phyloP scores from a whole-genome alignment of 2,797 vertebrate species.

The Paratrypauchen microcephalus region DNA sequence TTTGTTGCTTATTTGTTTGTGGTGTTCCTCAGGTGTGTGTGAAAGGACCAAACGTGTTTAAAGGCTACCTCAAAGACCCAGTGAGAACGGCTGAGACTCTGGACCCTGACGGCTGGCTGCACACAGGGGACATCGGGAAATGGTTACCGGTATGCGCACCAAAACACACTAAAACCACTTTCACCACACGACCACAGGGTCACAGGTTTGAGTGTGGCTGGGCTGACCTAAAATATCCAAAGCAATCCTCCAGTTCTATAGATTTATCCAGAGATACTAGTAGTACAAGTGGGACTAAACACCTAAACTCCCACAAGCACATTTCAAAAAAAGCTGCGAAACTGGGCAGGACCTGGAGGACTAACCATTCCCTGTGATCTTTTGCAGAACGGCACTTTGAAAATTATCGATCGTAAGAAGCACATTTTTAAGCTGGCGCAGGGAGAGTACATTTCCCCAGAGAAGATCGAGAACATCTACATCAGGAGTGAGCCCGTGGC shows the following conservation, averaged over 20 bases:
- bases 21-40: conserved; percentile 86
- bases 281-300: too few relatives aligned
- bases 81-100: conserved; percentile 88
- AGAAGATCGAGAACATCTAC: conserved; percentile 99
- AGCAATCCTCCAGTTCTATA: too few relatives aligned
- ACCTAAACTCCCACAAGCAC: too few relatives aligned
- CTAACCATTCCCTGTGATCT: too few relatives aligned
- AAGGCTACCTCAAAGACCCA: conserved; percentile 95
- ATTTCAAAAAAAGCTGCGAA: too few relatives aligned
- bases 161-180: neutral
- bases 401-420: conserved; percentile 97
- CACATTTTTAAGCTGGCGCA: conserved; percentile 99
- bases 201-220: too few relatives aligned
- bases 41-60: conserved; percentile 97
- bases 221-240: too few relatives aligned
- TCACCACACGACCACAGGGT: neutral
- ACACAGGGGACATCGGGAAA: conserved; percentile 95
- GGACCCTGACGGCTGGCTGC: conserved; percentile 92
- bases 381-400: conserved; percentile 90
- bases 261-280: too few relatives aligned
- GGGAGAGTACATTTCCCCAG: conserved; percentile 96
- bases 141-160: conserved; percentile 86
- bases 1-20: too few relatives aligned
- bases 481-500: conserved; percentile 91
- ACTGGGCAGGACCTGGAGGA: too few relatives aligned